Evolutionary conservation across 2,888 invertebrate species (phyloP).

Genomic region (Melangyna quadrimaculata): DNA sequence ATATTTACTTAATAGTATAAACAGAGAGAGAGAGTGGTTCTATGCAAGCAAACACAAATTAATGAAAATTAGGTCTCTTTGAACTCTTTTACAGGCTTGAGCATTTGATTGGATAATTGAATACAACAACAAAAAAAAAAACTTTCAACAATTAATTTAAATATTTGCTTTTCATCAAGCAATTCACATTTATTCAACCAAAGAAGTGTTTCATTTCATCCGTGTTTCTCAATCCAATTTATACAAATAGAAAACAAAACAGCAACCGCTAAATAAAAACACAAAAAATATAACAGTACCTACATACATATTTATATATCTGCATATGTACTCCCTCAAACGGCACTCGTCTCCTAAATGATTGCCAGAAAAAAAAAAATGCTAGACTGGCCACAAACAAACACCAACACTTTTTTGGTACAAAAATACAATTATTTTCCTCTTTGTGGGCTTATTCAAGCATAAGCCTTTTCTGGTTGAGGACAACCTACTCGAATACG

Average conservation of each 20-base stretch:
- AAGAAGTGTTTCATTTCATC: not conserved
- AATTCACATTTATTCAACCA: not conserved
- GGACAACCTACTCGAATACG: not conserved
- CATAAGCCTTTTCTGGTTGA: slow-evolving; percentile 7
- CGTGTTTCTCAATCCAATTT: not conserved
- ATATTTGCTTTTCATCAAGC: not conserved
- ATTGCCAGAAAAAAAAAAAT: not conserved
- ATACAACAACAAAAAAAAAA: not conserved
- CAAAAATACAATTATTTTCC: slow-evolving; percentile 44
- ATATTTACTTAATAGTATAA: no score
- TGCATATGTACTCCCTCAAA: not conserved
- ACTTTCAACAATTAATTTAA: not conserved
- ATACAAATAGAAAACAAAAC: not conserved
- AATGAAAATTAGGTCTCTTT: not conserved
- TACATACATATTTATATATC: no score
- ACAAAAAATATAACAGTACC: no score
- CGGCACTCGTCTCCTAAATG: not conserved
- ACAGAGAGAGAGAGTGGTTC: no score
- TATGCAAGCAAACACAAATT: not conserved
- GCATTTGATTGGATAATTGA: not conserved
- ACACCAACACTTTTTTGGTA: slow-evolving; percentile 17
- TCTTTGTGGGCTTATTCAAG: slow-evolving; percentile 37
- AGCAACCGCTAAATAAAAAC: not conserved
- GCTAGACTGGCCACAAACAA: slow-evolving; percentile 55
- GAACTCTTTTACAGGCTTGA: not conserved